Evolutionary conservation across 2,797 vertebrate genomes (phyloP).

Genomic region (Danionella dracula): DNA sequence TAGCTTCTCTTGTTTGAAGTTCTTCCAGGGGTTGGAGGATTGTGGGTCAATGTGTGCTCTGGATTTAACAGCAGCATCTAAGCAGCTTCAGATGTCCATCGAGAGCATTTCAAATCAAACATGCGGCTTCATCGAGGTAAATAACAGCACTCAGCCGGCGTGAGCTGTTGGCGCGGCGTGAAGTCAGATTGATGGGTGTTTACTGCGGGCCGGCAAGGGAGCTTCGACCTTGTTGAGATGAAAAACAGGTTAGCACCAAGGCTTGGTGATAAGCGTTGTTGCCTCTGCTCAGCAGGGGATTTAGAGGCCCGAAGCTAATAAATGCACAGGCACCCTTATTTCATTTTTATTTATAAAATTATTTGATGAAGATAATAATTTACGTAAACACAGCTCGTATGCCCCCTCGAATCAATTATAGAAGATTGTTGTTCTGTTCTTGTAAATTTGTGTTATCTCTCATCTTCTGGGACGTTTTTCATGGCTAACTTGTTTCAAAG

Average conservation of each 20-base stretch:
- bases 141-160: neutral
- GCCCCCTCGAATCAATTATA: too few species aligned
- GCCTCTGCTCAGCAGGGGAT: neutral
- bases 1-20: constrained; percentile 2
- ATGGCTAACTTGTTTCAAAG: too few species aligned
- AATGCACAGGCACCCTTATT: too few species aligned
- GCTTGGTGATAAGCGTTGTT: neutral
- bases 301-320: too few species aligned
- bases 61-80: constrained; percentile 2
- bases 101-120: constrained; percentile 11
- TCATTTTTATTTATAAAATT: too few species aligned
- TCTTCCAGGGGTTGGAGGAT: neutral
- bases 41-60: neutral
- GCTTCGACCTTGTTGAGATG: neutral
- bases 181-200: neutral
- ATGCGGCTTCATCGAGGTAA: neutral
- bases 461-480: too few species aligned
- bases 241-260: too few species aligned
- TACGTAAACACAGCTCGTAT: too few species aligned
- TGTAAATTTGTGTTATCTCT: too few species aligned
- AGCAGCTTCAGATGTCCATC: neutral
- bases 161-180: neutral
- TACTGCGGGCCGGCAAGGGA: neutral
- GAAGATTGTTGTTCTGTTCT: too few species aligned
- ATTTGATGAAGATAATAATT: too few species aligned